phyloP scores from a whole-genome alignment of 92 coral and sea anemone species.

The Virgularia gustaviana region DNA sequence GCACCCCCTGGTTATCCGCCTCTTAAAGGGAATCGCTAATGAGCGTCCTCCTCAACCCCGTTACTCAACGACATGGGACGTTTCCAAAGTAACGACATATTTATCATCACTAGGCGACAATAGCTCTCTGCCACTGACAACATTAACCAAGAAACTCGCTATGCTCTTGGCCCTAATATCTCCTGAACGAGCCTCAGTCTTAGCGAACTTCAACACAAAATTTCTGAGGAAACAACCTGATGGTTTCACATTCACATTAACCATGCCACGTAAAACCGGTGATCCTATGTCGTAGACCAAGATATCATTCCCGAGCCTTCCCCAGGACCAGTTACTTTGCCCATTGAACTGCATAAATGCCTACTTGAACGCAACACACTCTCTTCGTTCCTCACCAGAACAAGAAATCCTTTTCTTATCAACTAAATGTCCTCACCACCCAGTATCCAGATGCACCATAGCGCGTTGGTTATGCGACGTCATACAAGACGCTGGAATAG shows the following conservation, averaged over 20 bases:
- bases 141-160: slow-evolving; percentile 15
- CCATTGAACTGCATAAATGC: slow-evolving; percentile 12
- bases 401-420: slow-evolving; percentile 6
- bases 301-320: too few species aligned
- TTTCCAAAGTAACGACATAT: background rate
- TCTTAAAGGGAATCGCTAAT: slow-evolving; percentile 9
- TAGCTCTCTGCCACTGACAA: background rate
- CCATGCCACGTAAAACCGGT: slow-evolving; percentile 20
- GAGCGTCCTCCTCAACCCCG: slow-evolving; percentile 18
- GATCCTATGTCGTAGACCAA: slow-evolving; percentile 10
- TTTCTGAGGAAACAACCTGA: slow-evolving; percentile 23
- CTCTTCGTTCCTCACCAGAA: background rate
- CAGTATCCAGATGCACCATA: slow-evolving; percentile 54
- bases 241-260: slow-evolving; percentile 18
- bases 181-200: slow-evolving; percentile 22
- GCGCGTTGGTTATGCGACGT: slow-evolving; percentile 59
- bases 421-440: slow-evolving; percentile 50
- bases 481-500: slow-evolving; percentile 56
- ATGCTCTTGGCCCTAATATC: slow-evolving; percentile 44
- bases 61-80: slow-evolving; percentile 32
- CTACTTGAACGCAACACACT: background rate
- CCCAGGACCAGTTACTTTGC: slow-evolving; percentile 10
- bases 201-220: slow-evolving; percentile 10
- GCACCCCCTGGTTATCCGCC: slow-evolving; percentile 6
- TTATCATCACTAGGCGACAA: slow-evolving; percentile 20